Evolutionary conservation across 2,113 vertebrate genomes (phyloP), one percentile per base, ranked within the genome.

Genomic region (Oriolus oriolus): DNA sequence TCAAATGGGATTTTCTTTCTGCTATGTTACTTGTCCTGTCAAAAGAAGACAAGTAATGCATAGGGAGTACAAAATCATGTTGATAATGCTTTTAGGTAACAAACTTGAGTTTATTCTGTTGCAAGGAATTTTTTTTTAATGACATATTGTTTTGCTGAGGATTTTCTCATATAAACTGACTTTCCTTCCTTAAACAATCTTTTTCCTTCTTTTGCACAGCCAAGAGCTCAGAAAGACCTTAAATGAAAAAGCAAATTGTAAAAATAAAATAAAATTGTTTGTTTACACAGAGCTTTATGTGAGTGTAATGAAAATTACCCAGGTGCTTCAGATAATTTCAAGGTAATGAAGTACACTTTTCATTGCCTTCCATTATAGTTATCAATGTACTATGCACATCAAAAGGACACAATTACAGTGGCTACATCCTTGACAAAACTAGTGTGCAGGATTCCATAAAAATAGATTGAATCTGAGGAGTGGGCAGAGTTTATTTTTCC

Each of bases 291-390:
- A 37, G 16, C 49, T 84, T 89, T 92, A 69, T 2, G 7, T 73
- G 44, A 84, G 39, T n/a, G 31, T 74, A 95, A 90, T 76, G 54
- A 87, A 96, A 87, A 87, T 94, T 91, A 59, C 75, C 27, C 23
- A 87, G 70, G 59, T 95, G 63, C 61, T 95, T 93, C 85, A 73
- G 71, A 84, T 86, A 37, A 90, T 78, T 94, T 94, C 28, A 63
- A 88, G 41, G 44, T 88, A 94, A 95, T 87, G 78, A 93, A 92
- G 66, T 74, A 74, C 64, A 85, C 57, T 65, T 96, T 93, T 92
- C 78, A 71, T 61, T 95, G 76, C 63, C 31, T 82, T 66, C 42
- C 52, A 50, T 87, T 84, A 57, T 37, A 90, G 63, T 37, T 88
- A 83, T 63, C 52, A 75, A 37, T 9, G 5, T 60, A 80, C 94